Percentiles rank a stretch among this genome's conserved stretches.
Conservation (phyloP, 2,888 invertebrate genomes). For the Drosophila mulleri region DNA sequence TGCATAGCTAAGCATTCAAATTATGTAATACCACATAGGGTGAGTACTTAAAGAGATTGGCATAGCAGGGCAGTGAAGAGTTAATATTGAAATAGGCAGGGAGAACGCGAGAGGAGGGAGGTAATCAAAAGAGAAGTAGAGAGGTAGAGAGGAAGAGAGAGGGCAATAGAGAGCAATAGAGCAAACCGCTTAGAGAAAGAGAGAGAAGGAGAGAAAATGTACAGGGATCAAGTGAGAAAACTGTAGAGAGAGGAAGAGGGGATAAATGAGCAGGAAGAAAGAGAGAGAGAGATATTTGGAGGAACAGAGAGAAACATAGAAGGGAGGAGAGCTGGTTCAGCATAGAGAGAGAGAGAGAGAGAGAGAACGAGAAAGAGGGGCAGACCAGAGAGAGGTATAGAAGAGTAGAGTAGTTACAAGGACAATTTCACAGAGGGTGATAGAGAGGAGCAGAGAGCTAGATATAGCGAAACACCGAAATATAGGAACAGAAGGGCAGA, state of each 20-base stretch:
- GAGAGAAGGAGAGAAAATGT: not conserved
- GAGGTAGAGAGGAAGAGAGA: not conserved
- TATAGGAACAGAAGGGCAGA: not conserved
- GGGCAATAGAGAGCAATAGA: not conserved
- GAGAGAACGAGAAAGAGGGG: too few relatives aligned
- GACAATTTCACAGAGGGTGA: too few relatives aligned
- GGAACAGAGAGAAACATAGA: too few relatives aligned
- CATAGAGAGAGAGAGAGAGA: too few relatives aligned
- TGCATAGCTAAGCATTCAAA: conserved; percentile 1
- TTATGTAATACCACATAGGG: conserved; percentile 1
- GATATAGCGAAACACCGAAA: not conserved
- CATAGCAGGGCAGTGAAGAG: not conserved
- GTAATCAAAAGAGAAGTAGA: not conserved
- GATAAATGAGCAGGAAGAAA: too few relatives aligned
- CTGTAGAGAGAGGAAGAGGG: not conserved
- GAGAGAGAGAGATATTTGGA: too few relatives aligned
- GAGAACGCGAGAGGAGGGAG: not conserved
- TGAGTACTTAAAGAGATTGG: not conserved
- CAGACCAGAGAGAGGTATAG: too few relatives aligned
- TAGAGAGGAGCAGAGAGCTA: too few relatives aligned
- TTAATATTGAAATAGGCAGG: not conserved
- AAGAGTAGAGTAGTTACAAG: too few relatives aligned
- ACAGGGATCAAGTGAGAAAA: too few relatives aligned
- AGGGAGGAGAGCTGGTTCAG: too few relatives aligned
- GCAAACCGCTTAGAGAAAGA: too few relatives aligned